Conservation (phyloP, 2,797 vertebrate genomes). For the Neosilurus hyrtlii region DNA sequence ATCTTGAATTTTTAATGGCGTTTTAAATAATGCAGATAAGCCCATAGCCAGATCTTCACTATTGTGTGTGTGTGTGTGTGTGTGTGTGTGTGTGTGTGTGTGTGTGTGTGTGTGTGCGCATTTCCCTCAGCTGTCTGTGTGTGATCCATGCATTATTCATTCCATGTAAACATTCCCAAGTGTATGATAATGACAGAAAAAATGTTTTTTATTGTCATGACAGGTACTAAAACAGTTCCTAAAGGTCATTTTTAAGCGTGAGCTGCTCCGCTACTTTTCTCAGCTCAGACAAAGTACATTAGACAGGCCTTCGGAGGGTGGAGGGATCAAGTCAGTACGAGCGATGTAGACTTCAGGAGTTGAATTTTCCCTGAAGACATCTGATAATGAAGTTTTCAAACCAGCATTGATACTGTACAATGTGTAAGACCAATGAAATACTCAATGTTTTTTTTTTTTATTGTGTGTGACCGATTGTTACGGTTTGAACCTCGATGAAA, state of each 20-base stretch:
- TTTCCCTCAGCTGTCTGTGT: neutral
- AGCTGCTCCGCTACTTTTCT: neutral
- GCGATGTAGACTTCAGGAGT: constrained; percentile 23
- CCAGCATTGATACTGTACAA: no score
- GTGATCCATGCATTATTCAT: constrained; percentile 12
- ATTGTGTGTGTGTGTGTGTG: constrained; percentile 33
- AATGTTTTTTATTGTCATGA: constrained; percentile 12
- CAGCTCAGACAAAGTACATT: neutral
- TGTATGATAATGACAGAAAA: constrained; percentile 23
- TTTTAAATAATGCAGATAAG: constrained; percentile 74
- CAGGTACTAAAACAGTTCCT: constrained; percentile 5
- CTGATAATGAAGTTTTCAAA: neutral
- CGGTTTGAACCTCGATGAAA: no score
- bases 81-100: constrained; percentile 29
- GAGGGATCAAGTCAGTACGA: neutral
- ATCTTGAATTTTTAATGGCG: constrained; percentile 77
- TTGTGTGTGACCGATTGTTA: no score
- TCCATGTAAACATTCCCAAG: constrained; percentile 31
- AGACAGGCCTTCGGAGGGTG: neutral
- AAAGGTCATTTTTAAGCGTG: constrained; percentile 18
- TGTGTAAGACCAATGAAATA: neutral
- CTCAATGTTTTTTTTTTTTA: neutral
- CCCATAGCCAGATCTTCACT: constrained; percentile 49
- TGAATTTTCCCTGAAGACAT: neutral
- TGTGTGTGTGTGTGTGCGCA: neutral